Base-by-base conservation (phyloP, 2,113 vertebrate genomes). In the Pangasianodon hypophthalmus region DNA sequence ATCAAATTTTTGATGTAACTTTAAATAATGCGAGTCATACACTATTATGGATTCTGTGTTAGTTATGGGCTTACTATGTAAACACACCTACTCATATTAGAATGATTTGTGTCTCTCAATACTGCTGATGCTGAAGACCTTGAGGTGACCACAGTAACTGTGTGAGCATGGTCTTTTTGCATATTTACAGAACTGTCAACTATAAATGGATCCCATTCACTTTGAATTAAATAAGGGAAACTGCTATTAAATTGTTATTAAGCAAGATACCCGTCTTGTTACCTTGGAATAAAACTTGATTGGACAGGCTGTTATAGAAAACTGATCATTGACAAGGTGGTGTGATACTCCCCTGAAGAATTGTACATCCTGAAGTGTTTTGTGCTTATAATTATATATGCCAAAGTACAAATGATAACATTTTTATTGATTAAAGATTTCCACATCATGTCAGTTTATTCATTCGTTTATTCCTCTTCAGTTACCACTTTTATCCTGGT, bases 21-120 rank as follows among this genome's bases (percentile, higher is more conserved):
- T 94, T 95, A 95, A 94, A 94, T 95, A 94, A 95, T 88, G 92
- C 95, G 90, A 89, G 92, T 89, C 90, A 92, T 94, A 94, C 14
- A 44, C 32, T 56, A 6, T 37, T 58, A n/a, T 60, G 46, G 71
- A 48, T 44, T 18, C 37, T 44, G 92, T 92, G 91, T 90, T 93
- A 91, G 83, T 93, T 89, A 92, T 93, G 56, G 29, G 26, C 29
- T 37, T 16, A 21, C 26, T 32, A 9, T 77, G 54, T 62, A 58
- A 87, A 19, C 54, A 46, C 37, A 60, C 18, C 29, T n/a, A 19
- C 8, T 64, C 26, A 4, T 94, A 93, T 93, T 94, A 93, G 93
- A 92, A 24, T 77, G 60, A 87, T 91, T 90, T 92, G 10, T 46
- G 14, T 46, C 29, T 19, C 60, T 85, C 62, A 50, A 1, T 71